A percentile compares a stretch with the other conserved stretches of the same genome.
These are phyloP conservation scores for Eulemur coronatus DNA, from an alignment of 2,797 vertebrate species.

Conservation along the genomic window DNA sequence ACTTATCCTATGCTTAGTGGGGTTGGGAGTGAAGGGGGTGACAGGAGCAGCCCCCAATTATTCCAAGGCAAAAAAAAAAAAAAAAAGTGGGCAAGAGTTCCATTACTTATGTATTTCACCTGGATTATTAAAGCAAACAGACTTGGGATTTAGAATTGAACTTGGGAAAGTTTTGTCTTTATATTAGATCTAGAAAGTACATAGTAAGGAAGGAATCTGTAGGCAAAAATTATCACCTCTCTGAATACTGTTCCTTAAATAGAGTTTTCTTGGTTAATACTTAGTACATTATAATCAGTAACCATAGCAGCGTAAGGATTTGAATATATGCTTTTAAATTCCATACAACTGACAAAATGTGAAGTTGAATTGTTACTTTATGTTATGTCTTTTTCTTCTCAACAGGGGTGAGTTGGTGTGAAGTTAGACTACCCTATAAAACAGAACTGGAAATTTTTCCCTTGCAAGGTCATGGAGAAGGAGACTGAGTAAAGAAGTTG, in stretches of 20 bases:
- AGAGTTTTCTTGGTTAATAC: conserved; percentile 64
- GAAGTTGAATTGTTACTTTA: conserved; percentile 57
- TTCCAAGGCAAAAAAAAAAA: background rate
- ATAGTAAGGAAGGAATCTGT: background rate
- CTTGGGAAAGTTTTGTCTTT: background rate
- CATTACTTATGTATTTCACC: background rate
- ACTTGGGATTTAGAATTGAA: conserved; percentile 1
- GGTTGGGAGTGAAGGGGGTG: background rate
- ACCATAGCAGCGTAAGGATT: conserved; percentile 73
- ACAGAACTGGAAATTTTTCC: conserved; percentile 4
- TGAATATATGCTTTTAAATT: conserved; percentile 74
- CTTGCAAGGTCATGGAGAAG: background rate
- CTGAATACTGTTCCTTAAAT: conserved; percentile 57
- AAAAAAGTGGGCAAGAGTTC: background rate
- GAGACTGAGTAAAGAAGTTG: background rate
- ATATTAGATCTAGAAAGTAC: conserved; percentile 38
- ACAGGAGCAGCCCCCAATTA: background rate
- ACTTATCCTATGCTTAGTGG: background rate
- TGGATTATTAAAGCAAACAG: background rate
- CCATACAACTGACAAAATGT: conserved; percentile 59
- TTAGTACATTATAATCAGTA: conserved; percentile 74
- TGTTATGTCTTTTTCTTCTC: conserved; percentile 34
- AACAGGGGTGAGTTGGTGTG: background rate
- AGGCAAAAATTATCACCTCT: conserved; percentile 57
- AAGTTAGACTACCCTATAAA: background rate